phyloP scores from a whole-genome alignment of 92 coral and sea anemone species.

The Epizoanthus rinbou region DNA sequence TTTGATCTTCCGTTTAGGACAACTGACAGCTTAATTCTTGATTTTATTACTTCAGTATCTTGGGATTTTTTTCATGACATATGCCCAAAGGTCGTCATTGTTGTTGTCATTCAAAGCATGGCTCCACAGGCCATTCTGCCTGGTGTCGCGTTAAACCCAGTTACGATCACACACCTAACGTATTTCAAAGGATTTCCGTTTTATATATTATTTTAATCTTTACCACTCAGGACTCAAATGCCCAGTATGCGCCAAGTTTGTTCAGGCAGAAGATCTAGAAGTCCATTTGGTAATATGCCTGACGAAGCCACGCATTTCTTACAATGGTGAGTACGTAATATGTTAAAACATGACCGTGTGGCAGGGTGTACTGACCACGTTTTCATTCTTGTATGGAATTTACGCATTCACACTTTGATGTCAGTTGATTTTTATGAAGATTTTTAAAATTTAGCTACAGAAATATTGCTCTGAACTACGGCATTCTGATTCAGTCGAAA shows the following conservation, averaged over 20 bases:
- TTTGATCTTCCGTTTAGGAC: conserved; percentile 3
- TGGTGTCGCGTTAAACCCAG: conserved; percentile 6
- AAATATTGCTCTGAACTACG: too few relatives aligned
- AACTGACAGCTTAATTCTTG: not conserved
- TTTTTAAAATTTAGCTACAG: too few relatives aligned
- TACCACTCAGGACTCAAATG: conserved; percentile 84
- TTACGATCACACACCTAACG: not conserved
- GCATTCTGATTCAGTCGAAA: too few relatives aligned
- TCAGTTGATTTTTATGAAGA: too few relatives aligned
- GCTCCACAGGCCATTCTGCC: conserved; percentile 6
- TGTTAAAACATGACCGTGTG: too few relatives aligned
- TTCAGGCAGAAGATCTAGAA: conserved; percentile 91
- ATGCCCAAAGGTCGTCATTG: conserved; percentile 2
- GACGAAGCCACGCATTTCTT: conserved; percentile 97
- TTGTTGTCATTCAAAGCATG: conserved; percentile 34
- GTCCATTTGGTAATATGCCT: conserved; percentile 95
- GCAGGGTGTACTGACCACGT: too few relatives aligned
- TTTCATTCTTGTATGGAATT: too few relatives aligned
- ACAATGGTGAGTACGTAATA: conserved; percentile 76
- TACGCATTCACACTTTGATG: too few relatives aligned
- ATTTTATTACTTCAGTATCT: not conserved
- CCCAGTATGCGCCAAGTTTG: conserved; percentile 97
- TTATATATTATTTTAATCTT: conserved; percentile 29
- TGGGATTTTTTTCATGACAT: conserved; percentile 4
- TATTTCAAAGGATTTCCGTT: not conserved